phyloP scores from a whole-genome alignment of 2,797 vertebrate species.

The Anolis apletophallus region DNA sequence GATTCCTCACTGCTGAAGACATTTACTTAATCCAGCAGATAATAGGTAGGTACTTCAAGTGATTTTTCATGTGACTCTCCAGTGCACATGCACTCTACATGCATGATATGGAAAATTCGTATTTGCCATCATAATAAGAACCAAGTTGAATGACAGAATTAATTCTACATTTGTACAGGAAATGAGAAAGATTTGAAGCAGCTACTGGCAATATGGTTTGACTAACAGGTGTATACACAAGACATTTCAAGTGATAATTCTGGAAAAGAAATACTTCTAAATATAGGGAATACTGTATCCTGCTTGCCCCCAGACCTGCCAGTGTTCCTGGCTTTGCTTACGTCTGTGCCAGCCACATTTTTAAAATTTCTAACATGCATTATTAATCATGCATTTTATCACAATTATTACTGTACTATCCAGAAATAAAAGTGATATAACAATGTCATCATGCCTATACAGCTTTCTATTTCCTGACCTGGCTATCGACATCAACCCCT shows the following conservation, averaged over 20 bases:
- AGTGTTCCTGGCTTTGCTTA: not conserved
- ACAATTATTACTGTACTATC: not conserved
- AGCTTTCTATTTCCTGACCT: not conserved
- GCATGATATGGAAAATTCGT: not conserved
- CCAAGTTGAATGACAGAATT: too few species aligned
- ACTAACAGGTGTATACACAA: not conserved
- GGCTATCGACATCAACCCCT: not conserved
- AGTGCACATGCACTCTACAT: not conserved
- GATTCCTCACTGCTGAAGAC: not conserved
- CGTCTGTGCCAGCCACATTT: not conserved
- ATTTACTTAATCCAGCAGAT: not conserved
- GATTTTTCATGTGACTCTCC: not conserved
- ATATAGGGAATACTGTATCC: not conserved
- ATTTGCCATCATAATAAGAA: not conserved
- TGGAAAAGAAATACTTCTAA: not conserved
- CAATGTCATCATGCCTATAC: not conserved
- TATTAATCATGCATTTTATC: constrained; percentile 15
- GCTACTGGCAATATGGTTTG: not conserved
- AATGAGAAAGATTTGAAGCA: too few species aligned
- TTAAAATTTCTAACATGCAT: constrained; percentile 10
- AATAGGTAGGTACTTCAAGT: not conserved
- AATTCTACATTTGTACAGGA: too few species aligned
- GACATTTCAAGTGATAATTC: not conserved
- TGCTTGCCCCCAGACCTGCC: too few species aligned
- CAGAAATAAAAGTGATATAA: constrained; percentile 20